Evolutionary conservation across 2,888 invertebrate genomes (phyloP).

Genomic region (Erebia epiphron): DNA sequence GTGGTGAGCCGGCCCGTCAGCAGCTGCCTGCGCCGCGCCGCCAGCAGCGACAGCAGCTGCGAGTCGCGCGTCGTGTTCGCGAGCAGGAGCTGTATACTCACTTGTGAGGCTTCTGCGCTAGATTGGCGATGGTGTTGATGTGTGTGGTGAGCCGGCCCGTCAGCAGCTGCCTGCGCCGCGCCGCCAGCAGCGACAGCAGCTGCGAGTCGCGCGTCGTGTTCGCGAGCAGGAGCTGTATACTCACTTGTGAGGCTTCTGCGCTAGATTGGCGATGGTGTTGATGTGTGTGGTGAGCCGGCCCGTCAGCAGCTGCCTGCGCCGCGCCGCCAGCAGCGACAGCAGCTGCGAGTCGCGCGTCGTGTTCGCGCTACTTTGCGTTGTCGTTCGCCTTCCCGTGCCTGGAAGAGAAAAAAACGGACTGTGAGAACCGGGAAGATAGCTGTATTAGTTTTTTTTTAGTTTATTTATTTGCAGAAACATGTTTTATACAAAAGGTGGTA

Average conservation of each 20-base stretch:
- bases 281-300: slow-evolving; percentile 79
- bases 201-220: slow-evolving; percentile 82
- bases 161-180: slow-evolving; percentile 83
- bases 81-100: no score
- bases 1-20: slow-evolving; percentile 80
- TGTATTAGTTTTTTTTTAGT: no score
- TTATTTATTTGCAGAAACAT: no score
- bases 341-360: slow-evolving; percentile 82
- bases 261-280: slow-evolving; percentile 70
- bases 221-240: slow-evolving; percentile 38
- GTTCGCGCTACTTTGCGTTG: slow-evolving; percentile 65
- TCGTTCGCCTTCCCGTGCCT: slow-evolving; percentile 63
- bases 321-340: slow-evolving; percentile 83
- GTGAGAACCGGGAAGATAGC: not conserved
- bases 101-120: slow-evolving; percentile 75
- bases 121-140: slow-evolving; percentile 69
- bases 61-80: slow-evolving; percentile 79
- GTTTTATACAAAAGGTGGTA: no score
- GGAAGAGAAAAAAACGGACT: slow-evolving; percentile 47
- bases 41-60: slow-evolving; percentile 82
- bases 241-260: slow-evolving; percentile 74
- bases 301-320: slow-evolving; percentile 83
- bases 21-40: slow-evolving; percentile 84
- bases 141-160: slow-evolving; percentile 79
- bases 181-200: slow-evolving; percentile 83